Conservation (phyloP, 2,888 invertebrate genomes). For the Molorchus minor region DNA sequence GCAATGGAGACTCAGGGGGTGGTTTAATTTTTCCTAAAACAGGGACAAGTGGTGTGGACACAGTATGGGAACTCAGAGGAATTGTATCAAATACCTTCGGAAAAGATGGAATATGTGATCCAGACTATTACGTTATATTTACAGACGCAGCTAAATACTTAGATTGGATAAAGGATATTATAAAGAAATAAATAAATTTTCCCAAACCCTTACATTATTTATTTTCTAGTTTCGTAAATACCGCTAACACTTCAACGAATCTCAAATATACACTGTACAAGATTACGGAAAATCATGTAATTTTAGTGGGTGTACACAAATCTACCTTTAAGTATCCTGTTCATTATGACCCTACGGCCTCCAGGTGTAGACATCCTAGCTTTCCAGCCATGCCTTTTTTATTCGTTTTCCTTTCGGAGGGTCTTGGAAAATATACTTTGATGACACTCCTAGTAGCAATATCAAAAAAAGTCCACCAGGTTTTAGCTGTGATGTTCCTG, state of each 20-base stretch:
- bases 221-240: neutral
- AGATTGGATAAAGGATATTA: conserved; percentile 42
- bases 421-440: conserved; percentile 77
- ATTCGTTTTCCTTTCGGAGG: conserved; percentile 76
- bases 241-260: neutral
- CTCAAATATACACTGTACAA: neutral
- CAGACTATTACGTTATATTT: conserved; percentile 70
- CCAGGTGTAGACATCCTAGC: conserved; percentile 73
- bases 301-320: conserved; percentile 72
- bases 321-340: conserved; percentile 78
- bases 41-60: conserved; percentile 41
- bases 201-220: neutral
- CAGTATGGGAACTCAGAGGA: conserved; percentile 60
- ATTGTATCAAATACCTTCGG: conserved; percentile 69
- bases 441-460: conserved; percentile 64
- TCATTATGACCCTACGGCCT: conserved; percentile 78
- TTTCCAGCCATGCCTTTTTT: conserved; percentile 76
- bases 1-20: conserved; percentile 64
- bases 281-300: no score
- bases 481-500: conserved; percentile 14
- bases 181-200: neutral
- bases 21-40: conserved; percentile 59
- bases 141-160: conserved; percentile 68
- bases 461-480: conserved; percentile 55
- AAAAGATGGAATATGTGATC: conserved; percentile 68